Percentiles rank a stretch among this genome's conserved stretches.
Evolutionary conservation across 2,797 vertebrate species (phyloP).

Genomic region (Pyrrhura leucotis): DNA sequence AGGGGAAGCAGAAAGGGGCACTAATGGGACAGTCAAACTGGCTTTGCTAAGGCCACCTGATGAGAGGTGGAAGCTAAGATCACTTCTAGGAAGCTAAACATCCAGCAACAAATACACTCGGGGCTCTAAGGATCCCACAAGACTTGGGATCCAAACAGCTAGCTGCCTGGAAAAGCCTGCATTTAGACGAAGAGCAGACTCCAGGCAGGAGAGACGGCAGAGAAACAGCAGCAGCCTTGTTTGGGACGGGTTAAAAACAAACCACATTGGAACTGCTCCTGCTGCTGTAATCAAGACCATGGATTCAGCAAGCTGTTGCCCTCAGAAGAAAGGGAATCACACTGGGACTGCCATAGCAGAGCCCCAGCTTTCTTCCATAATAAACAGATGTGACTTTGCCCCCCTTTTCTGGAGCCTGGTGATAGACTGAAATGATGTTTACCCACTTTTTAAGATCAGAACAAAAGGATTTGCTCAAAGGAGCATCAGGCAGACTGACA

Average conservation of each 20-base stretch:
- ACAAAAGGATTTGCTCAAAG: not conserved
- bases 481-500: not conserved
- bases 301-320: not conserved
- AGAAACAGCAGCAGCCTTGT: not conserved
- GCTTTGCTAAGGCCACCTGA: not conserved
- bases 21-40: not conserved
- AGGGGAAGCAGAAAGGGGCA: not conserved
- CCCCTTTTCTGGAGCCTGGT: not conserved
- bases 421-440: not conserved
- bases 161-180: not conserved
- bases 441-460: not conserved
- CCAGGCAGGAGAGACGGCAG: not conserved
- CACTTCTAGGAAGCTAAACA: not conserved
- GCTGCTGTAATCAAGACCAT: not conserved
- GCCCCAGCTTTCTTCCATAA: not conserved
- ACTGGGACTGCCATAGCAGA: not conserved
- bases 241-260: not conserved
- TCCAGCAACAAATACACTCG: not conserved
- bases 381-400: not conserved
- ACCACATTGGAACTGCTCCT: not conserved
- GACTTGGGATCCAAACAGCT: not conserved
- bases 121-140: not conserved
- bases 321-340: not conserved
- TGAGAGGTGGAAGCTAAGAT: fast-evolving
- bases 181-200: not conserved